Conservation (phyloP, 2,797 vertebrate genomes). For the Rhinichthys osculus region DNA sequence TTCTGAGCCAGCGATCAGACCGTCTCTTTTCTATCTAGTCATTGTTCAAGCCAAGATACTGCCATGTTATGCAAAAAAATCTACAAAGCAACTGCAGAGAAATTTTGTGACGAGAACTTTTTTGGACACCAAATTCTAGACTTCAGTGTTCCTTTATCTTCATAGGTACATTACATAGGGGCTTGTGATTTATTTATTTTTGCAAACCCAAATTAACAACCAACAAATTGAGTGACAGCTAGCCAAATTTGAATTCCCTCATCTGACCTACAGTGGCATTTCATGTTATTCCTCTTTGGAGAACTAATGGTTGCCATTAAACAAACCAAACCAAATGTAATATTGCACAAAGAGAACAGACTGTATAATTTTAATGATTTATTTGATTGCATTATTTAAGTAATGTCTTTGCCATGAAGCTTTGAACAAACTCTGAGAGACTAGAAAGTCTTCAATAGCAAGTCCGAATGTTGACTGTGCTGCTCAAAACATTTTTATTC, state of each 20-base stretch:
- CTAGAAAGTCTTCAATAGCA: not conserved
- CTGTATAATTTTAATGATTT: not conserved
- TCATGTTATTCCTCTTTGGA: not conserved
- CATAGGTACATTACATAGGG: not conserved
- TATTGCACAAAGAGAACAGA: not conserved
- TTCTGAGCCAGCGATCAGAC: not conserved
- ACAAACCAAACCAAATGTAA: not conserved
- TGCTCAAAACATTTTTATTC: not conserved
- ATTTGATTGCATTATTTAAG: not conserved
- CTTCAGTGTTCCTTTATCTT: constrained; percentile 1
- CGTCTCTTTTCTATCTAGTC: not conserved
- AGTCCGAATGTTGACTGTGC: not conserved
- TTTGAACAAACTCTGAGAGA: not conserved
- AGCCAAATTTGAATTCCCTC: not conserved
- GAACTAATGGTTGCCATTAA: not conserved
- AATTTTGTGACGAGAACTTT: not conserved
- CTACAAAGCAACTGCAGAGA: not conserved
- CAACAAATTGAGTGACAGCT: not conserved
- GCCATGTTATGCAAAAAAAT: not conserved
- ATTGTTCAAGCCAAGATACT: not conserved
- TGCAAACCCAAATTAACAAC: not conserved
- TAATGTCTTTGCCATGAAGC: not conserved
- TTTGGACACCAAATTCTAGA: not conserved
- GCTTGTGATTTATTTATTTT: constrained; percentile 8
- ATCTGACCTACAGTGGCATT: not conserved